These are phyloP conservation scores for Stomatorhinus ivindoensis DNA, from an alignment of 2,113 vertebrate species.

Conservation along the genomic window DNA sequence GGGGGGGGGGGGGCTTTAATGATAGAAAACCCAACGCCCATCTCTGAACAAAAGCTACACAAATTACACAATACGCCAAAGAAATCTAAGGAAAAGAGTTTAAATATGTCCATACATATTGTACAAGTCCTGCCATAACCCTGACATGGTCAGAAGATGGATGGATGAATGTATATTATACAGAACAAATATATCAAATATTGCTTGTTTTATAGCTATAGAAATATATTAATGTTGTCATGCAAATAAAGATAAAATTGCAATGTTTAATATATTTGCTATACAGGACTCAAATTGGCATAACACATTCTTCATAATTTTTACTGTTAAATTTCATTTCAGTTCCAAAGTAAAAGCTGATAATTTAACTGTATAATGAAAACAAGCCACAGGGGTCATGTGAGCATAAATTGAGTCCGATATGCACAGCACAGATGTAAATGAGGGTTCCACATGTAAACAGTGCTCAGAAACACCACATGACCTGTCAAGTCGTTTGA, in stretches of 20 bases:
- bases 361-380: background rate
- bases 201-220: slow-evolving; percentile 1
- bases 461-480: background rate
- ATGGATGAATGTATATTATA: background rate
- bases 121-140: background rate
- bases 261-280: slow-evolving; percentile 15
- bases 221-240: background rate
- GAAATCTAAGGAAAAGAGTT: background rate
- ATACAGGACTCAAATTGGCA: background rate
- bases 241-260: slow-evolving; percentile 2
- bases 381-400: background rate
- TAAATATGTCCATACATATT: background rate
- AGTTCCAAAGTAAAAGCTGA: background rate
- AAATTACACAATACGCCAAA: background rate
- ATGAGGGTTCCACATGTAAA: background rate
- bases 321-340: background rate
- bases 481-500: background rate
- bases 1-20: background rate
- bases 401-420: background rate
- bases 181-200: slow-evolving; percentile 14
- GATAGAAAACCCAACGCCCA: background rate
- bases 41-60: background rate
- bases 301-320: background rate
- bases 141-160: background rate
- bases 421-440: background rate